Conservation (phyloP, 2,888 invertebrate species). For the Drosophila falleni region DNA sequence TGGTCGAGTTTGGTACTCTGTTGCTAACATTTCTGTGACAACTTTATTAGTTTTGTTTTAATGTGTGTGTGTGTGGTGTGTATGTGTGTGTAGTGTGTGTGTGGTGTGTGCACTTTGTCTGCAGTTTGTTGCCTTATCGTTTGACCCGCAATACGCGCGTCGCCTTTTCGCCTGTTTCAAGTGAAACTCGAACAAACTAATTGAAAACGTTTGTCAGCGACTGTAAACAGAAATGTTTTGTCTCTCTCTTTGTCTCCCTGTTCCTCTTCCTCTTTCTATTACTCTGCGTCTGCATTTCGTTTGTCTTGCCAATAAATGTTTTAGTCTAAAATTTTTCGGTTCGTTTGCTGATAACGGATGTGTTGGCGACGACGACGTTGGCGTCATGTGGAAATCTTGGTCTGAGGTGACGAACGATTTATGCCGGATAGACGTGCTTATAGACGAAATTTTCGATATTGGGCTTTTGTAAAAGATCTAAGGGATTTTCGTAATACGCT, state of each 20-base stretch:
- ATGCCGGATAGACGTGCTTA: slow-evolving; percentile 47
- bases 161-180: slow-evolving; percentile 50
- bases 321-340: slow-evolving; percentile 34
- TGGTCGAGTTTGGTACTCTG: slow-evolving; percentile 43
- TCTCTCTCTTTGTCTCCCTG: not conserved
- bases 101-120: slow-evolving; percentile 59
- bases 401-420: slow-evolving; percentile 68
- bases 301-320: slow-evolving; percentile 57
- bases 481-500: slow-evolving; percentile 39
- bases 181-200: slow-evolving; percentile 60
- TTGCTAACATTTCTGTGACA: slow-evolving; percentile 66
- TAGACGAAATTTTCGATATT: slow-evolving; percentile 26
- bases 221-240: slow-evolving; percentile 62
- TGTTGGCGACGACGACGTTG: slow-evolving; percentile 29
- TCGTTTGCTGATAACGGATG: slow-evolving; percentile 53
- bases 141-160: slow-evolving; percentile 65
- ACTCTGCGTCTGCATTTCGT: not conserved
- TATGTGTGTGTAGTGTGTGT: slow-evolving; percentile 20
- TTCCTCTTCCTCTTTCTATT: not conserved
- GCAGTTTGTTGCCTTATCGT: slow-evolving; percentile 63
- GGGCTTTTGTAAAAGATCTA: slow-evolving; percentile 26
- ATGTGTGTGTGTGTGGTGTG: slow-evolving; percentile 10
- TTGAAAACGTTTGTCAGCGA: slow-evolving; percentile 79
- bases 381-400: slow-evolving; percentile 36
- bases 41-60: slow-evolving; percentile 73